Evolutionary conservation across 2,797 vertebrate species (phyloP).

Genomic region (Adrianichthys oophorus): DNA sequence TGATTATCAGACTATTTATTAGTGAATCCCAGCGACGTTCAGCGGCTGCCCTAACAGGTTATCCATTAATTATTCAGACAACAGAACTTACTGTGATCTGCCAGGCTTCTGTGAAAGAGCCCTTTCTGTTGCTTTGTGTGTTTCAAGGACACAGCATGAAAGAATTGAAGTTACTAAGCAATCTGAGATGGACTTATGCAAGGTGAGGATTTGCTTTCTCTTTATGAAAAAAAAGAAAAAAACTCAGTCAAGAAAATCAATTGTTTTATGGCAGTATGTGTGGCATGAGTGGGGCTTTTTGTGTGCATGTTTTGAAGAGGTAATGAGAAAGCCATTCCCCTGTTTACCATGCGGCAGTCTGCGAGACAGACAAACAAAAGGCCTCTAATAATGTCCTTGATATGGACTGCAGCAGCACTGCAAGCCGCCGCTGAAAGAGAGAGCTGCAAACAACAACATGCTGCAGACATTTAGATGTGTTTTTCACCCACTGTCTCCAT

Average conservation of each 20-base stretch:
- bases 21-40: constrained; percentile 54
- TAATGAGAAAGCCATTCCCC: constrained; percentile 61
- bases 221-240: constrained; percentile 36
- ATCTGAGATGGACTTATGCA: constrained; percentile 22
- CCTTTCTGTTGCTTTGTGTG: constrained; percentile 25
- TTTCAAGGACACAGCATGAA: constrained; percentile 51
- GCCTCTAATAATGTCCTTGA: constrained; percentile 63
- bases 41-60: constrained; percentile 55
- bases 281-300: constrained; percentile 41
- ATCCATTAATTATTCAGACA: constrained; percentile 61
- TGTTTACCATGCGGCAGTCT: constrained; percentile 61
- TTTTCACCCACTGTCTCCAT: constrained; percentile 17
- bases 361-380: constrained; percentile 57
- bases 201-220: constrained; percentile 35
- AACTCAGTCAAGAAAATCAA: constrained; percentile 31
- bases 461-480: constrained; percentile 19
- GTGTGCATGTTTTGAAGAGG: constrained; percentile 57
- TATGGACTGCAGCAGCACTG: constrained; percentile 57
- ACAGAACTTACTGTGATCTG: constrained; percentile 50
- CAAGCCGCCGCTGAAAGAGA: constrained; percentile 58
- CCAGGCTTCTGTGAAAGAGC: constrained; percentile 25
- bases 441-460: constrained; percentile 42
- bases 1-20: constrained; percentile 71
- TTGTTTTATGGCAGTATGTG: constrained; percentile 27
- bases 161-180: constrained; percentile 38